phyloP scores from a whole-genome alignment of 2,888 invertebrate species.

The Drosophila differens region DNA sequence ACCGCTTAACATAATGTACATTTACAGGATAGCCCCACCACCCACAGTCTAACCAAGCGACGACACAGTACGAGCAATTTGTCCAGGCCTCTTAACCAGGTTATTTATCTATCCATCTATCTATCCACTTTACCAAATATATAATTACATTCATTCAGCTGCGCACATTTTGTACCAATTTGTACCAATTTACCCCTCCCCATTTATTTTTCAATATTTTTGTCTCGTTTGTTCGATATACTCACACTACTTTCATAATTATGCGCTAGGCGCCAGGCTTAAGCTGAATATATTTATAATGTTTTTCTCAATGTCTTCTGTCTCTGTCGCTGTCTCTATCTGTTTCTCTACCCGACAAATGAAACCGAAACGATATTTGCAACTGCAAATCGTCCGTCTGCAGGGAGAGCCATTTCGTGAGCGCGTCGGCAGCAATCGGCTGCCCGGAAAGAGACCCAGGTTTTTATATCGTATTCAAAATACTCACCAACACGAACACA shows the following conservation, averaged over 20 bases:
- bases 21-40: slow-evolving; percentile 87
- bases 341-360: slow-evolving; percentile 11
- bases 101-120: slow-evolving; percentile 82
- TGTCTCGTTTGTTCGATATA: slow-evolving; percentile 22
- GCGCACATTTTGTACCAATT: slow-evolving; percentile 36
- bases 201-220: slow-evolving; percentile 9
- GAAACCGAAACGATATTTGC: slow-evolving; percentile 22
- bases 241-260: slow-evolving; percentile 35
- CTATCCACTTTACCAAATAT: slow-evolving; percentile 55
- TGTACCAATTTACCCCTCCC: background rate
- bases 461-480: slow-evolving; percentile 85
- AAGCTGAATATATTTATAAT: slow-evolving; percentile 38
- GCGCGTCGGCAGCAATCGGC: slow-evolving; percentile 94
- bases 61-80: slow-evolving; percentile 89
- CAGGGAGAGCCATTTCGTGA: slow-evolving; percentile 92
- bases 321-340: slow-evolving; percentile 19
- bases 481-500: slow-evolving; percentile 22
- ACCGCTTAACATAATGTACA: slow-evolving; percentile 69
- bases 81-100: slow-evolving; percentile 86
- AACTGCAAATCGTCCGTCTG: slow-evolving; percentile 46
- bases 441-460: slow-evolving; percentile 94
- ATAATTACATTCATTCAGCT: slow-evolving; percentile 24
- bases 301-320: slow-evolving; percentile 45
- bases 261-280: slow-evolving; percentile 12
- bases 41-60: slow-evolving; percentile 89